These are phyloP conservation scores for Sceliomorpha sp. DNA, from an alignment of 2,888 invertebrate genomes.

Conservation along the genomic window DNA sequence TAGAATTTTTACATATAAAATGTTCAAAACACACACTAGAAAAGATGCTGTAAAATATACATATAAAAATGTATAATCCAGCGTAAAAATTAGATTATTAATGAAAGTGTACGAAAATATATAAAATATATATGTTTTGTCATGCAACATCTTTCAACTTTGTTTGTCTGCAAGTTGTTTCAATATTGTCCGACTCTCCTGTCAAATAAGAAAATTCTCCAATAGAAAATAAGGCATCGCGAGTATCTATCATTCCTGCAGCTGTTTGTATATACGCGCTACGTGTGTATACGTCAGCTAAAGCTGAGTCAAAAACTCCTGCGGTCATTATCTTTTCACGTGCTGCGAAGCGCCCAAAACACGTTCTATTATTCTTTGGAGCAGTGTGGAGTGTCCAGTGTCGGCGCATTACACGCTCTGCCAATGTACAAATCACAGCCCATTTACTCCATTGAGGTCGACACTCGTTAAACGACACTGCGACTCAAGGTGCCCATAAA, in stretches of 20 bases:
- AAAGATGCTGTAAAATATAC: too few relatives aligned
- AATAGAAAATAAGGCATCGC: constrained; percentile 1
- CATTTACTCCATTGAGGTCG: constrained; percentile 75
- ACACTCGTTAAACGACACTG: constrained; percentile 74
- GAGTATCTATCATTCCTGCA: constrained; percentile 32
- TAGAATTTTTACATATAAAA: too few relatives aligned
- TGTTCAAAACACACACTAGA: too few relatives aligned
- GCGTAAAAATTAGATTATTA: too few relatives aligned
- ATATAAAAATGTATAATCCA: too few relatives aligned
- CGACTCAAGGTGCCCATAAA: constrained; percentile 69
- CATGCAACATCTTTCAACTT: too few relatives aligned
- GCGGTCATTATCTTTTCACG: constrained; percentile 69
- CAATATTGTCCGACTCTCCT: too few relatives aligned
- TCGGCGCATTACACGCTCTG: constrained; percentile 67
- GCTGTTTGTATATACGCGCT: constrained; percentile 43
- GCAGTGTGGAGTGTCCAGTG: constrained; percentile 60
- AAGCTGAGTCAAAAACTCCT: constrained; percentile 42
- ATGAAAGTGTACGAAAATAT: too few relatives aligned
- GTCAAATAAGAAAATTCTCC: not conserved
- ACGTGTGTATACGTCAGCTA: not conserved
- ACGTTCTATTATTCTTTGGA: constrained; percentile 66
- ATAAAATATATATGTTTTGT: too few relatives aligned
- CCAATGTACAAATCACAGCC: constrained; percentile 77
- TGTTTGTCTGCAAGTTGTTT: too few relatives aligned
- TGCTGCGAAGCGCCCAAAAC: constrained; percentile 69